These are phyloP conservation scores for Lithophane socia DNA, from an alignment of 2,888 invertebrate genomes.

Conservation along the genomic window DNA sequence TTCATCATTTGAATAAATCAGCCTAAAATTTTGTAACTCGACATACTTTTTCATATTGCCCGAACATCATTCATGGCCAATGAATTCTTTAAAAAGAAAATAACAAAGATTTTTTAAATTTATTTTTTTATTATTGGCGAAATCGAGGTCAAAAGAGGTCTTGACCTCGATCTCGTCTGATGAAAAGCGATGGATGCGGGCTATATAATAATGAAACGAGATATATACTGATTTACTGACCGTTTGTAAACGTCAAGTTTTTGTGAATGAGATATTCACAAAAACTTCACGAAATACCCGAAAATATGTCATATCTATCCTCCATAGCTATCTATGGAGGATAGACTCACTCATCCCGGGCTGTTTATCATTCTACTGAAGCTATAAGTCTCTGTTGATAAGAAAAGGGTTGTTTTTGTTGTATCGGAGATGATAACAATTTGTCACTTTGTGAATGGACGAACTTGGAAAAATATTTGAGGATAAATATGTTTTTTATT, in stretches of 20 bases:
- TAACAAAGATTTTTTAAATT: neutral
- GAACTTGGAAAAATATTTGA: neutral
- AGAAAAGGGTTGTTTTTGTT: conserved; percentile 39
- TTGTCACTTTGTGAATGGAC: conserved; percentile 4
- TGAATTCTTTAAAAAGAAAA: conserved; percentile 4
- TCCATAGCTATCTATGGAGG: neutral
- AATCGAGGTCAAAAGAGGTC: no score
- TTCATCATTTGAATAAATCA: neutral
- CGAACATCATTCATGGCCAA: neutral
- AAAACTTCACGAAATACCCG: no score
- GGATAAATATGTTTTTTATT: neutral
- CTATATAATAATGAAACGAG: neutral
- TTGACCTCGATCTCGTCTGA: no score
- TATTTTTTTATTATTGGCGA: no score
- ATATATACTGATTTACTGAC: conserved; percentile 13
- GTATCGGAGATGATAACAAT: conserved; percentile 30
- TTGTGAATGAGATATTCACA: conserved; percentile 22
- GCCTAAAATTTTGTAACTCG: neutral
- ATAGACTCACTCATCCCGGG: conserved; percentile 7
- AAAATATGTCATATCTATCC: no score
- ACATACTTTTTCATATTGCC: neutral
- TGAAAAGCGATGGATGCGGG: no score
- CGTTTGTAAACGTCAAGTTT: conserved; percentile 36
- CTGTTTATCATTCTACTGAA: conserved; percentile 32
- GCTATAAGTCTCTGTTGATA: conserved; percentile 40